Base-by-base conservation (phyloP, 1,140 invertebrate species). In the Trypoxylus dichotomus region DNA sequence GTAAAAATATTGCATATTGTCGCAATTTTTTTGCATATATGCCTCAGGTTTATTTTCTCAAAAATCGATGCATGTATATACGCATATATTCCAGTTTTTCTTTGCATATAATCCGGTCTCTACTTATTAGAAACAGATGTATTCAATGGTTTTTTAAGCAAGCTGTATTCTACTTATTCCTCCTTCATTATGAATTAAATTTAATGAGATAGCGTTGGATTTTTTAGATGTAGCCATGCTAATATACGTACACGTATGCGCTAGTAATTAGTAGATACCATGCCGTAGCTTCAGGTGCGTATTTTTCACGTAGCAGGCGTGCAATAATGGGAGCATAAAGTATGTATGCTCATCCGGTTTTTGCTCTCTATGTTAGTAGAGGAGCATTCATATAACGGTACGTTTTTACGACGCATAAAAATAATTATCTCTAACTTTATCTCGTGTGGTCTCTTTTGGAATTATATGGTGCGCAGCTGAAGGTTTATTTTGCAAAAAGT, bases 351-450 rank as follows among this genome's bases (percentile, higher is more conserved):
- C 60, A 68, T 68, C 60, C 60, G 60, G 60, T 68, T 68, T 68
- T 27, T 68, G 60, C 60, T 68, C 60, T 68, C 60, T 68, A 68
- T 68, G 60, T 68, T 68, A 68, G 60, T 68, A 68, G 60, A 68
- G n/a, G n/a, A 24, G 15, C 60, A 68, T 68, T 15, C 32, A 37
- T 25, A 24, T 29, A 68, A 68, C 60, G 60, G 60, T 25, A 68
- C 24, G 2, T 68, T 68, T 68, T 68, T 10, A 25, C 21, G 24
- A 27, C 19, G 21, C 25, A 29, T 27, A 68, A 68, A 68, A 68
- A 29, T 68, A 68, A 68, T 68, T 68, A 68, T 68, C 60, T 68
- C 24, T 25, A 68, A 68, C 11, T 68, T 68, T 27, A 68, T 68
- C 60, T 68, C 24, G 1, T 27, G 15, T 15, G 47, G 47, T 54